Percentiles rank a stretch among this genome's conserved stretches.
Conservation (phyloP, 2,113 vertebrate genomes). For the Myiozetetes cayanensis region DNA sequence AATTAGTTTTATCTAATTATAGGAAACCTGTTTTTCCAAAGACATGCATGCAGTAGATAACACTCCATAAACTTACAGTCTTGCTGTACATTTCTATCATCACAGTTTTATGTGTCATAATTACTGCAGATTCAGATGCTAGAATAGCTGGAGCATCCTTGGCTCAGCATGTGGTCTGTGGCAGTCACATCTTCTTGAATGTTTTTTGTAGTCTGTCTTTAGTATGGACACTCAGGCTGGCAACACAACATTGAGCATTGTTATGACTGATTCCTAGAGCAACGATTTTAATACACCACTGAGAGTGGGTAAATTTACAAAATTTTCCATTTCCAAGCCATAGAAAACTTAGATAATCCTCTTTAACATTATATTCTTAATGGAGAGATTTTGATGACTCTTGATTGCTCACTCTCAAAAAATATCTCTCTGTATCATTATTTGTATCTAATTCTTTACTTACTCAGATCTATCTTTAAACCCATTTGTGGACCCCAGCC, state of each 20-base stretch:
- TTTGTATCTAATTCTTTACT: neutral
- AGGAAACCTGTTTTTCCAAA: neutral
- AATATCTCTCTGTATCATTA: neutral
- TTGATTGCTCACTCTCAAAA: accelerated
- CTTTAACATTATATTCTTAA: neutral
- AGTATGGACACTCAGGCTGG: neutral
- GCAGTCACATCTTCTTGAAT: neutral
- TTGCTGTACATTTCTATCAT: neutral
- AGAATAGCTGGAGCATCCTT: neutral
- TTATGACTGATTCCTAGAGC: neutral
- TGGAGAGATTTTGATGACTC: neutral
- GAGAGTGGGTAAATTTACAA: neutral
- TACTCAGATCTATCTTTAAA: neutral
- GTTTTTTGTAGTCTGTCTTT: neutral
- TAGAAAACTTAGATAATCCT: neutral
- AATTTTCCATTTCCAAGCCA: neutral
- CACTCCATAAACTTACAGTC: neutral
- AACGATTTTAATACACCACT: neutral
- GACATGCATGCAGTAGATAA: neutral
- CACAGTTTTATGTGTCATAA: neutral
- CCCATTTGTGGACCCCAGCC: no score
- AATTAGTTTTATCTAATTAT: neutral
- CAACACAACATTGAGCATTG: neutral
- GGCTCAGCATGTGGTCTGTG: neutral
- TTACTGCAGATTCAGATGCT: neutral